Evolutionary conservation across 2,888 invertebrate genomes (phyloP).

Genomic region (Sphinx pinastri): DNA sequence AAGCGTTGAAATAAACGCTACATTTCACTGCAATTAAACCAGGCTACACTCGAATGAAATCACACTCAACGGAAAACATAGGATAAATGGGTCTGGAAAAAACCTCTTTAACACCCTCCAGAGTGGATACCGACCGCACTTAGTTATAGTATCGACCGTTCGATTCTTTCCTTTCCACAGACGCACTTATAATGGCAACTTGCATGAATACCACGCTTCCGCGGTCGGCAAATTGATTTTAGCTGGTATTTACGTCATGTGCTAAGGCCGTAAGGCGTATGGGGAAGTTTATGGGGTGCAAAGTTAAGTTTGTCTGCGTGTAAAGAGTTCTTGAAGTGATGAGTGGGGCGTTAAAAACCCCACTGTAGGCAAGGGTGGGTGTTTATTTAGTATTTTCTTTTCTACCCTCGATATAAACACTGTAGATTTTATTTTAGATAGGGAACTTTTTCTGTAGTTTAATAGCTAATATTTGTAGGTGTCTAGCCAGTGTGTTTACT

Average conservation of each 20-base stretch:
- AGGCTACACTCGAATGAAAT: slow-evolving; percentile 8
- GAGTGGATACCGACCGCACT: slow-evolving; percentile 39
- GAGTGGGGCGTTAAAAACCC: slow-evolving; percentile 49
- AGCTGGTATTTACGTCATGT: slow-evolving; percentile 37
- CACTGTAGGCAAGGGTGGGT: slow-evolving; percentile 45
- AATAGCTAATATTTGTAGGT: background rate
- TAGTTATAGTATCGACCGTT: slow-evolving; percentile 46
- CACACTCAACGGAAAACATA: slow-evolving; percentile 29
- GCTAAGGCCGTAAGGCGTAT: slow-evolving; percentile 29
- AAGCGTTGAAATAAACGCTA: slow-evolving; percentile 6
- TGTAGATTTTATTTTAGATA: background rate
- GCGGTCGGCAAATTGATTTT: slow-evolving; percentile 29
- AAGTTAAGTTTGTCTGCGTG: slow-evolving; percentile 41
- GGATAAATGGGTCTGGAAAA: slow-evolving; percentile 37
- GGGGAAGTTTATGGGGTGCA: slow-evolving; percentile 20
- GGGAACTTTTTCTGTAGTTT: background rate
- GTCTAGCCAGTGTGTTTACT: background rate
- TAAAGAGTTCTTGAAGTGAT: slow-evolving; percentile 51
- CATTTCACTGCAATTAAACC: slow-evolving; percentile 5
- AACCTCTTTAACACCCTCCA: slow-evolving; percentile 47
- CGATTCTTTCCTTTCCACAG: slow-evolving; percentile 41
- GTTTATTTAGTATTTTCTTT: slow-evolving; percentile 49
- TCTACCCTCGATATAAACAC: slow-evolving; percentile 37
- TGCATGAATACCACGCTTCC: slow-evolving; percentile 36
- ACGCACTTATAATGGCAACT: slow-evolving; percentile 49